Evolutionary conservation across 2,888 invertebrate species (phyloP).

Genomic region (Troglohyphantes excavatus): DNA sequence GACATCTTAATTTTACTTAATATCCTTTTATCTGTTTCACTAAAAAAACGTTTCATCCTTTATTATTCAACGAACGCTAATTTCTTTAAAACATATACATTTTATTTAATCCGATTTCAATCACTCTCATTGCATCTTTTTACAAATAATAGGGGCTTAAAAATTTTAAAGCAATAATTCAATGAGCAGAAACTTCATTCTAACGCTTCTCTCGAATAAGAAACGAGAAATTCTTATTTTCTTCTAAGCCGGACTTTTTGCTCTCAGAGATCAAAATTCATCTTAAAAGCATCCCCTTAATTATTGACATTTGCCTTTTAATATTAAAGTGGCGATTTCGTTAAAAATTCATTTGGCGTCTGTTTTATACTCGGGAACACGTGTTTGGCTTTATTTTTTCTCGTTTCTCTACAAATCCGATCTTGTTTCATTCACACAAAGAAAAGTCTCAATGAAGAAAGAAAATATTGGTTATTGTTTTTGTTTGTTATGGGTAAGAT

Average conservation of each 20-base stretch:
- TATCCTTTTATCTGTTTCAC: too few species aligned
- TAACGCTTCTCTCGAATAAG: not conserved
- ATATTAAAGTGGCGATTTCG: slow-evolving; percentile 65
- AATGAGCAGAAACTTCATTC: not conserved
- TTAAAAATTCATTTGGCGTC: slow-evolving; percentile 65
- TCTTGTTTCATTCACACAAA: too few species aligned
- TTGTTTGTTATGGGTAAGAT: not conserved
- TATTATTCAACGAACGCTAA: not conserved
- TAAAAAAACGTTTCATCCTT: too few species aligned
- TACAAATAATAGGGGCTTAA: not conserved
- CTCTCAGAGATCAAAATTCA: slow-evolving; percentile 10
- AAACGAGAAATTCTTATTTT: slow-evolving; percentile 21
- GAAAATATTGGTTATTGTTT: not conserved
- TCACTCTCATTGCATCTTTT: not conserved
- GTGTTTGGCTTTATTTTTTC: slow-evolving; percentile 20
- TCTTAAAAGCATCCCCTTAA: slow-evolving; percentile 43
- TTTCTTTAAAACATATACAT: too few species aligned
- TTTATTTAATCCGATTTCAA: slow-evolving; percentile 8
- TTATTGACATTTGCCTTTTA: slow-evolving; percentile 68
- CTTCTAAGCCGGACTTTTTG: not conserved
- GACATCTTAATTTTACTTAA: too few species aligned
- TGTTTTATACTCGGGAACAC: slow-evolving; percentile 23
- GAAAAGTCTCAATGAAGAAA: too few species aligned
- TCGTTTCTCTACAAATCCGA: not conserved
- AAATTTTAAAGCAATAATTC: not conserved